These are phyloP conservation scores for Lineus longissimus DNA, from an alignment of 1,140 invertebrate species.

Conservation along the genomic window DNA sequence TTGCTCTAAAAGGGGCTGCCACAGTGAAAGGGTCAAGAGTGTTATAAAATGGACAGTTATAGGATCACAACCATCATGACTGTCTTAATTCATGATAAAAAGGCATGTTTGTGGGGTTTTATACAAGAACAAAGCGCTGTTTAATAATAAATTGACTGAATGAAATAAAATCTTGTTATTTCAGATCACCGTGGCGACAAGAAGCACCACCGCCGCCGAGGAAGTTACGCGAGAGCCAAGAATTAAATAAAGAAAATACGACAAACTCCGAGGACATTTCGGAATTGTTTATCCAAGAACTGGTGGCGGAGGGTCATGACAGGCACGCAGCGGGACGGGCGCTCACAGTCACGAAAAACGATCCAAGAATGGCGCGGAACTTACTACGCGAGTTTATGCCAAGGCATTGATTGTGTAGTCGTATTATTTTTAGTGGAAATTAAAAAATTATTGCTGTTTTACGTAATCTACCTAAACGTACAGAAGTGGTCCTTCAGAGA, in stretches of 20 bases:
- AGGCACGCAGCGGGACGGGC: slow-evolving; percentile 85
- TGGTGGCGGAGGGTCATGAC: slow-evolving; percentile 83
- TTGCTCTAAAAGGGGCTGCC: no score
- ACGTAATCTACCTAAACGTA: no score
- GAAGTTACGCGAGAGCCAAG: slow-evolving; percentile 38
- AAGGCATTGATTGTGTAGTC: background rate
- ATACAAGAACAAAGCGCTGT: no score
- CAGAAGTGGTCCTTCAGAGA: no score
- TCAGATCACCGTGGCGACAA: slow-evolving; percentile 41
- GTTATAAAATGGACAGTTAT: no score
- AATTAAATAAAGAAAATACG: slow-evolving; percentile 50
- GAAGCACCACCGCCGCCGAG: slow-evolving; percentile 33
- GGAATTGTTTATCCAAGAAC: slow-evolving; percentile 80
- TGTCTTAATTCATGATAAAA: no score
- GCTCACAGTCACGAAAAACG: slow-evolving; percentile 83
- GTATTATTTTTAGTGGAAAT: no score
- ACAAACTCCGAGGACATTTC: slow-evolving; percentile 79
- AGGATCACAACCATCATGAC: no score
- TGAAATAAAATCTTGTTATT: slow-evolving; percentile 51
- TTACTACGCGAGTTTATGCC: slow-evolving; percentile 85
- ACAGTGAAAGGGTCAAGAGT: no score
- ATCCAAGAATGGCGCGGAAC: slow-evolving; percentile 90
- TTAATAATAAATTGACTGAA: no score
- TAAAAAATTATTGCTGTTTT: no score
- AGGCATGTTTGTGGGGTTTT: no score